These are phyloP conservation scores for Chrysina gloriosa DNA, from an alignment of 2,888 invertebrate species.

Conservation along the genomic window DNA sequence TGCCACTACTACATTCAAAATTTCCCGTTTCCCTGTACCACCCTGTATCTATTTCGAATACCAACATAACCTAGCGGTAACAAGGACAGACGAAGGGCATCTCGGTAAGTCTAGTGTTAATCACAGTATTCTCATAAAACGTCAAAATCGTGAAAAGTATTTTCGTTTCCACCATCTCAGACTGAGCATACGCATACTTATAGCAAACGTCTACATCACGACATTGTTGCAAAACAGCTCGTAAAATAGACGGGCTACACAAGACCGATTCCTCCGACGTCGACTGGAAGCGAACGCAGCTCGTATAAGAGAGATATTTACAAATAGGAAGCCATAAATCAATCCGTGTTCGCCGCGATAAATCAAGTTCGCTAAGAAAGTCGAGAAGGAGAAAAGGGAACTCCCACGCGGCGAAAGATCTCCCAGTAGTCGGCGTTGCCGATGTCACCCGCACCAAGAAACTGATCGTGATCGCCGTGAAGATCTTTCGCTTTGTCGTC, in stretches of 20 bases:
- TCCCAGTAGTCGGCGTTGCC: conserved; percentile 17
- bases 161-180: not conserved
- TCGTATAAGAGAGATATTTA: conserved; percentile 28
- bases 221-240: conserved; percentile 16
- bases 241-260: conserved; percentile 3
- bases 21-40: no score
- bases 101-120: no score
- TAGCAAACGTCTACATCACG: not conserved
- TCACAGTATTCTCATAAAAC: no score
- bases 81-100: no score
- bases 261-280: not conserved
- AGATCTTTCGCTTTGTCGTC: not conserved
- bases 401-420: conserved; percentile 30
- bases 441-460: conserved; percentile 6
- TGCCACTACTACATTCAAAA: no score
- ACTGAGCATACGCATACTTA: no score
- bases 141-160: no score
- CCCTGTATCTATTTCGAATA: no score
- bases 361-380: conserved; percentile 33
- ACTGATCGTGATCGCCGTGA: conserved; percentile 18
- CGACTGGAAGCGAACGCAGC: not conserved
- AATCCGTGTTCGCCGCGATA: conserved; percentile 22
- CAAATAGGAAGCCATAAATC: conserved; percentile 37
- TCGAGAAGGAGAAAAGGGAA: conserved; percentile 17
- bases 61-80: no score